phyloP scores from a whole-genome alignment of 2,113 vertebrate species.

The Sceloporus undulatus region DNA sequence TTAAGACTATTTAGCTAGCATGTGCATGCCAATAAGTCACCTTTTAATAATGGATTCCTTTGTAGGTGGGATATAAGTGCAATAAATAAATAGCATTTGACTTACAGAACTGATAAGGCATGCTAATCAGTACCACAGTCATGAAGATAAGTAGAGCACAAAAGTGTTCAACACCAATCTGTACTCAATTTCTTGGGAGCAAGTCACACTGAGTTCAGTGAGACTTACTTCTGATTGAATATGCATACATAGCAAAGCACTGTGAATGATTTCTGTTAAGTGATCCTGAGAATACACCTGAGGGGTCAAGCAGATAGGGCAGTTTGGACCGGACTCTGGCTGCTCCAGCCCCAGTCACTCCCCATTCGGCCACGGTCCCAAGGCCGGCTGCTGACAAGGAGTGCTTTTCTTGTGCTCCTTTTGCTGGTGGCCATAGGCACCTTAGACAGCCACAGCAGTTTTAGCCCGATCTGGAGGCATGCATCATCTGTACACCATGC shows the following conservation, averaged over 20 bases:
- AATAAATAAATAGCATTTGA: not conserved
- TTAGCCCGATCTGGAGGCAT: too few relatives aligned
- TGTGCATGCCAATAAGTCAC: not conserved
- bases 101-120: not conserved
- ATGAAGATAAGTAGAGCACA: not conserved
- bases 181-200: not conserved
- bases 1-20: conserved; percentile 2
- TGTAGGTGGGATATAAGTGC: too few relatives aligned
- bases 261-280: not conserved
- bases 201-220: not conserved
- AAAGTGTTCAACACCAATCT: not conserved
- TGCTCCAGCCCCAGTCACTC: too few relatives aligned
- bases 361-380: too few relatives aligned
- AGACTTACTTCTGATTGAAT: not conserved
- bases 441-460: too few relatives aligned
- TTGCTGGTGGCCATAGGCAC: too few relatives aligned
- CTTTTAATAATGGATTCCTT: not conserved
- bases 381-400: too few relatives aligned
- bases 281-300: not conserved
- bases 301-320: too few relatives aligned
- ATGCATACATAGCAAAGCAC: not conserved
- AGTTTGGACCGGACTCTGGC: too few relatives aligned
- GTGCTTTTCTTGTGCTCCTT: too few relatives aligned
- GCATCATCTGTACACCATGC: too few relatives aligned
- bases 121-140: not conserved